A percentile compares a stretch with the other conserved stretches of the same genome.
phyloP scores from a whole-genome alignment of 2,113 vertebrate genomes.

The Hystrix brachyura region DNA sequence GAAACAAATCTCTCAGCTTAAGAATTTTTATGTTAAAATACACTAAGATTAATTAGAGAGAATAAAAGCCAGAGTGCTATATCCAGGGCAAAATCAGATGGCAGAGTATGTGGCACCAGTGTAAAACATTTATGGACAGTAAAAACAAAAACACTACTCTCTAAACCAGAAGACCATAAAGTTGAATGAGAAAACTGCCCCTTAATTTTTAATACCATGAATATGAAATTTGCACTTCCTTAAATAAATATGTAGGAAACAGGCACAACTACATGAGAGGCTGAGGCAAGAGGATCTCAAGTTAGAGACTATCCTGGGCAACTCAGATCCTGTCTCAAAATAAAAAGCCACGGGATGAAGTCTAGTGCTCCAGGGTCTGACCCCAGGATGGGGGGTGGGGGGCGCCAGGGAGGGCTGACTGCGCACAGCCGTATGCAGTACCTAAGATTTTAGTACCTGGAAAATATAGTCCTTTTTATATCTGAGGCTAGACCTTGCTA shows the following conservation, averaged over 20 bases:
- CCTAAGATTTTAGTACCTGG: neutral
- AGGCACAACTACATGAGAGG: neutral
- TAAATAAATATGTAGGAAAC: neutral
- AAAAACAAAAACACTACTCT: slow-evolving; percentile 13
- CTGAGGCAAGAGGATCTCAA: neutral
- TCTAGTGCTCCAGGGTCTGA: neutral
- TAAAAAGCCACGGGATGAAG: neutral
- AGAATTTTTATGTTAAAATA: slow-evolving; percentile 38
- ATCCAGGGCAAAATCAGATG: neutral
- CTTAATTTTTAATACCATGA: slow-evolving; percentile 3
- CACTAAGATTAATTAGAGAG: neutral
- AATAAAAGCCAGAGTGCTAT: neutral
- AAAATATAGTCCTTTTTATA: neutral
- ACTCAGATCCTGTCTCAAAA: neutral
- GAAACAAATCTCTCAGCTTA: neutral
- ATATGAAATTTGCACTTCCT: neutral
- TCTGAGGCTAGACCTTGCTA: neutral
- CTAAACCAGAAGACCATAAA: neutral
- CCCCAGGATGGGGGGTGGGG: neutral
- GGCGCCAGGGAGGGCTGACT: too few species aligned
- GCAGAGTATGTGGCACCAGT: neutral
- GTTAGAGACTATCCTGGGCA: too few species aligned
- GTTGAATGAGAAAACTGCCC: neutral
- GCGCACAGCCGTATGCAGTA: neutral
- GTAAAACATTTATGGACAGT: neutral